These are phyloP conservation scores for Nipponacmea schrenckii DNA, from an alignment of 2,888 invertebrate species.

Conservation along the genomic window DNA sequence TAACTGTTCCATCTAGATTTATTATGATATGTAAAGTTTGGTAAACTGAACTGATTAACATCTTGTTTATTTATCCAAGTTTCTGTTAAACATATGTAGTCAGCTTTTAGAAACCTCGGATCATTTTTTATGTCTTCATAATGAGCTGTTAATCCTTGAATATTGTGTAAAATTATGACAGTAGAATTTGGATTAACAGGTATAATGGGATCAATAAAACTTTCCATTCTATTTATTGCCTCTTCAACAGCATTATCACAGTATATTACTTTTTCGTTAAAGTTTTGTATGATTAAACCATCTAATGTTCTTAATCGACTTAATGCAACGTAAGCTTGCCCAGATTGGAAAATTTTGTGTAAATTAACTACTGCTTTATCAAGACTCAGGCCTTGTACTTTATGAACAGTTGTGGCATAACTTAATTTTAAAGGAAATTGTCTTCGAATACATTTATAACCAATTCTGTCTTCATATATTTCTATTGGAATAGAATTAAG, in stretches of 20 bases:
- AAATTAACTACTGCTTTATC: conserved; percentile 14
- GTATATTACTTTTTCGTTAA: too few relatives aligned
- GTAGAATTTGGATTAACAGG: neutral
- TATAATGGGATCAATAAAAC: too few relatives aligned
- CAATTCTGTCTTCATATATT: conserved; percentile 7
- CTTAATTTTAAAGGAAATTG: conserved; percentile 18
- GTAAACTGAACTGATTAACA: neutral
- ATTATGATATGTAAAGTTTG: neutral
- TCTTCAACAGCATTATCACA: too few relatives aligned
- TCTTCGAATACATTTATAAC: neutral
- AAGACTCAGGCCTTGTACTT: conserved; percentile 4
- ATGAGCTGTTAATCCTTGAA: neutral
- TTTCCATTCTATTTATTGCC: too few relatives aligned
- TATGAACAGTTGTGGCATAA: neutral
- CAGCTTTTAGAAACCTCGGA: neutral
- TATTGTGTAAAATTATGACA: neutral
- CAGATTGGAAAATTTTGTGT: neutral
- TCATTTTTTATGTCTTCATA: neutral
- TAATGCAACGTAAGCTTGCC: too few relatives aligned
- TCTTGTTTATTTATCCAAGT: neutral
- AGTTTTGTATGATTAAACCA: too few relatives aligned
- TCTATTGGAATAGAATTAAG: neutral
- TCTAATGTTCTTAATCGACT: too few relatives aligned
- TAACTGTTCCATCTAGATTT: neutral
- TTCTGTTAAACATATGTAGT: neutral